A percentile compares a stretch with the other conserved stretches of the same genome.
phyloP scores from a whole-genome alignment of 2,113 vertebrate genomes.

The Cromileptes altivelis region DNA sequence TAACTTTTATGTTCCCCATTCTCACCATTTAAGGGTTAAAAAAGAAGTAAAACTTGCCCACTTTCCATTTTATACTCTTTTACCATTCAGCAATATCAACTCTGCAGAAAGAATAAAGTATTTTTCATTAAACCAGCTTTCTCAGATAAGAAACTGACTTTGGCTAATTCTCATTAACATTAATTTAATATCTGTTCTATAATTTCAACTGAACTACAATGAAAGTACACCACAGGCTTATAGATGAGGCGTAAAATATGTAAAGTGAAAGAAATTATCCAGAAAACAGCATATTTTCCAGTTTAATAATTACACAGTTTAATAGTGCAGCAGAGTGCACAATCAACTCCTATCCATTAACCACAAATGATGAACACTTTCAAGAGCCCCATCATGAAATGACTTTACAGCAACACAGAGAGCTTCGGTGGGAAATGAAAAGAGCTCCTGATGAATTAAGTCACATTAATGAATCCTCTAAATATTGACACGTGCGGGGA shows the following conservation, averaged over 20 bases:
- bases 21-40: not conserved
- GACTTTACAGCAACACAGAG: conserved; percentile 15
- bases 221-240: conserved; percentile 2
- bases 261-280: conserved; percentile 35
- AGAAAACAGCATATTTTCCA: conserved; percentile 29
- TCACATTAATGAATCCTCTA: conserved; percentile 41
- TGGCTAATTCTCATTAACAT: not conserved
- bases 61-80: not conserved
- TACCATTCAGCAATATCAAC: not conserved
- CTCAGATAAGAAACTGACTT: not conserved
- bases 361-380: conserved; percentile 32
- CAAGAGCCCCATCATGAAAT: conserved; percentile 27
- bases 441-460: conserved; percentile 44
- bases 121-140: not conserved
- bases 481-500: conserved; percentile 38
- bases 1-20: not conserved
- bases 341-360: conserved; percentile 54
- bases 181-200: conserved; percentile 1
- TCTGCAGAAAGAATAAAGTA: not conserved
- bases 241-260: conserved; percentile 13
- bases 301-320: conserved; percentile 30
- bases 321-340: conserved; percentile 15
- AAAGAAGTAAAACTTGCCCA: not conserved
- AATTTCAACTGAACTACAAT: conserved; percentile 3
- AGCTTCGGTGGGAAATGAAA: conserved; percentile 42